Evolutionary conservation across 2,113 vertebrate genomes (phyloP).

Genomic region (Lepisosteus oculatus): DNA sequence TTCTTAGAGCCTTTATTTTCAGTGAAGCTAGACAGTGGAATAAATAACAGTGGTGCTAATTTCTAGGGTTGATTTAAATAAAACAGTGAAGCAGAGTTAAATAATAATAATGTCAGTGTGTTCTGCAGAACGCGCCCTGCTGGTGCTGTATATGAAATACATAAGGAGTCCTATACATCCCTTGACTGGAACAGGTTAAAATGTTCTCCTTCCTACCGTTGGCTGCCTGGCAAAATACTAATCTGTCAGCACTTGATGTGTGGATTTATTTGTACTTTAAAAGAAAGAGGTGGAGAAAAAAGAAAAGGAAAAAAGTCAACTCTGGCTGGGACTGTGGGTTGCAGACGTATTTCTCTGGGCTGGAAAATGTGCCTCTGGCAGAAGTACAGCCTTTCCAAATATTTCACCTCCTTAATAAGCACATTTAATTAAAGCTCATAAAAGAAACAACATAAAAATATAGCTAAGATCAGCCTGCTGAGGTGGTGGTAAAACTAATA

Average conservation of each 20-base stretch:
- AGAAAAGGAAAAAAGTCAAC: not conserved
- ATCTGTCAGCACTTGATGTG: conserved; percentile 75
- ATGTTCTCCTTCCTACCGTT: conserved; percentile 51
- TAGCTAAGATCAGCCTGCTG: conserved; percentile 26
- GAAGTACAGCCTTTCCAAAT: conserved; percentile 59
- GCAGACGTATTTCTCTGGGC: conserved; percentile 63
- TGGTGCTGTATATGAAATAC: not conserved
- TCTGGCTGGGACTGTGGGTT: conserved; percentile 63
- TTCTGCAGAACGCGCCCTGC: not conserved
- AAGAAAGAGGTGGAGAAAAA: conserved; percentile 24
- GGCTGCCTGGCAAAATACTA: conserved; percentile 66
- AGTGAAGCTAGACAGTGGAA: conserved; percentile 4
- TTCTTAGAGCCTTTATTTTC: not conserved
- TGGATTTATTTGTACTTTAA: conserved; percentile 81
- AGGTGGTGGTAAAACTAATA: conserved; percentile 11
- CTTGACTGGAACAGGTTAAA: conserved; percentile 64
- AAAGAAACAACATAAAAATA: conserved; percentile 11
- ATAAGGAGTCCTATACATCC: not conserved
- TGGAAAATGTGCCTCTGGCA: conserved; percentile 72
- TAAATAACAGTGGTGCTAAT: conserved; percentile 3
- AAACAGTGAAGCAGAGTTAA: not conserved
- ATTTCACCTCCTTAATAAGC: conserved; percentile 72
- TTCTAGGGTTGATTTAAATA: not conserved
- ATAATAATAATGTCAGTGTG: not conserved
- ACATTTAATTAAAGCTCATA: conserved; percentile 74